Conservation (phyloP, 2,888 invertebrate genomes). For the Pachycephus smyrnensis region DNA sequence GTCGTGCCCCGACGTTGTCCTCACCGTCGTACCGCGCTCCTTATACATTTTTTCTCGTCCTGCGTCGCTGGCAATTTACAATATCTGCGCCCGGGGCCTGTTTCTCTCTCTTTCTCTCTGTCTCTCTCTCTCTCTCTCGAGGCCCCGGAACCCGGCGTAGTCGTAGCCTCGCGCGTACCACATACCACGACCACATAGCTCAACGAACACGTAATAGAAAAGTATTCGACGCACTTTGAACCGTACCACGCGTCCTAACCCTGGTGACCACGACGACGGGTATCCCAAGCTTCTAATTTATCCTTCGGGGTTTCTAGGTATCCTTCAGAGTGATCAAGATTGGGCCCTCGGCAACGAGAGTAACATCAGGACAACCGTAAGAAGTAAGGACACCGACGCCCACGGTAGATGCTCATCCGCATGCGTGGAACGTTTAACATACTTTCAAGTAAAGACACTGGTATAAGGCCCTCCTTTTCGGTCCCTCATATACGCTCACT, state of each 20-base stretch:
- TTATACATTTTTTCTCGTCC: background rate
- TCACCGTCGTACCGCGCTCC: background rate
- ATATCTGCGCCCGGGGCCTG: conserved; percentile 1
- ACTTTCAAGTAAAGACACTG: background rate
- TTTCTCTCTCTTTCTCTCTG: background rate
- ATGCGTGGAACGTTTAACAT: background rate
- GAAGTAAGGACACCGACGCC: background rate
- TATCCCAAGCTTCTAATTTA: background rate
- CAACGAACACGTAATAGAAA: conserved; percentile 7
- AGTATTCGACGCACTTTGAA: conserved; percentile 5
- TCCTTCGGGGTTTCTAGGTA: background rate
- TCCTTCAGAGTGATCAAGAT: background rate
- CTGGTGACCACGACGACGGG: background rate
- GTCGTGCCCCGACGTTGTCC: background rate
- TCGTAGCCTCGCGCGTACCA: conserved; percentile 1
- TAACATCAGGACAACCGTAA: background rate
- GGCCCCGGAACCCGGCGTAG: background rate
- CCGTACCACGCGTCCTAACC: background rate
- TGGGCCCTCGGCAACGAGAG: background rate
- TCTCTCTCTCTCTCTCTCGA: background rate
- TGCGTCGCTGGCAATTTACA: conserved; percentile 3
- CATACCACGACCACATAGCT: conserved; percentile 6
- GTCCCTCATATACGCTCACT: background rate
- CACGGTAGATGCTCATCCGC: background rate
- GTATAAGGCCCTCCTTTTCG: background rate